Percentiles rank a stretch among this genome's conserved stretches.
These are phyloP conservation scores for Meliscaeva auricollis DNA, from an alignment of 2,888 invertebrate species.

Conservation along the genomic window DNA sequence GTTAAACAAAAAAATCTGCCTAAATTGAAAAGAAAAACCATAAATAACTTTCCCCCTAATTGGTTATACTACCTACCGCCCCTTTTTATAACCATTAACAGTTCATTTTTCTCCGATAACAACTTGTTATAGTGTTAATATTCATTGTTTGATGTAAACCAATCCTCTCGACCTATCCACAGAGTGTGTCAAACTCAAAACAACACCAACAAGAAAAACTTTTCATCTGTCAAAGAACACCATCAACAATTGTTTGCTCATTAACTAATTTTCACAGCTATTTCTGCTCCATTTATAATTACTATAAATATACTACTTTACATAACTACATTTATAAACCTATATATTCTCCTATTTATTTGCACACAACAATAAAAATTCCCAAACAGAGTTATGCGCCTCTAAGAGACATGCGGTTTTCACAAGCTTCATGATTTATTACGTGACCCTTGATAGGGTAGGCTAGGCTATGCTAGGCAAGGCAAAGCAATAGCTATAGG, in stretches of 20 bases:
- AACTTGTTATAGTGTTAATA: not conserved
- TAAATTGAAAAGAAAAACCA: not conserved
- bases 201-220: not conserved
- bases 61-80: not conserved
- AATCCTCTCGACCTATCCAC: not conserved
- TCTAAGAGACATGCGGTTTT: slow-evolving; percentile 21
- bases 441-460: slow-evolving; percentile 20
- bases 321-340: slow-evolving; percentile 6
- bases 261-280: slow-evolving; percentile 63
- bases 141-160: not conserved
- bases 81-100: not conserved
- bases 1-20: too few species aligned
- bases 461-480: too few species aligned
- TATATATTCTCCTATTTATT: too few species aligned
- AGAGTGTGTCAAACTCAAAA: slow-evolving; percentile 3
- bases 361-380: not conserved
- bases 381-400: not conserved
- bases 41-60: slow-evolving; percentile 5
- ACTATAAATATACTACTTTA: not conserved
- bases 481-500: too few species aligned
- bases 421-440: slow-evolving; percentile 49
- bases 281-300: slow-evolving; percentile 28
- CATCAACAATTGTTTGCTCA: slow-evolving; percentile 65
- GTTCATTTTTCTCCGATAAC: slow-evolving; percentile 14
- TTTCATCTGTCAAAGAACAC: slow-evolving; percentile 54